A percentile compares a stretch with the other conserved stretches of the same genome.
Evolutionary conservation across 2,113 vertebrate genomes (phyloP).

Genomic region (Capreolus pygargus): DNA sequence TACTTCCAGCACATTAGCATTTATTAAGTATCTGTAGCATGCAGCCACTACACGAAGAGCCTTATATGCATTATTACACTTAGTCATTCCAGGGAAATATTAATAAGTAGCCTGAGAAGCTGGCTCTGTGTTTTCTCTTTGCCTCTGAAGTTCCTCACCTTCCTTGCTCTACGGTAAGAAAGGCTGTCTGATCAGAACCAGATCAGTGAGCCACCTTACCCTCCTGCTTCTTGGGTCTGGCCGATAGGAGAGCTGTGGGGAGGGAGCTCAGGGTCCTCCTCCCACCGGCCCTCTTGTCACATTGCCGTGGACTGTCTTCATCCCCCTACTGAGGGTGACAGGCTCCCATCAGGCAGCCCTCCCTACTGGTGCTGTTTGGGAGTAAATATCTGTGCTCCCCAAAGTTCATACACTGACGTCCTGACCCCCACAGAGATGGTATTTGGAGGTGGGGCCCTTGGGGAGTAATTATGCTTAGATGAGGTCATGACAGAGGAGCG

Average conservation of each 20-base stretch:
- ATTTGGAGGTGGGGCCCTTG: not conserved
- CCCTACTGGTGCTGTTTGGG: not conserved
- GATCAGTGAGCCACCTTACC: not conserved
- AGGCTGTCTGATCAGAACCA: not conserved
- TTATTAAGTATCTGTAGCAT: not conserved
- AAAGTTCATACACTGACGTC: not conserved
- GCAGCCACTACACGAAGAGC: not conserved
- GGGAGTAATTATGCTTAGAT: not conserved
- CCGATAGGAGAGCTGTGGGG: not conserved
- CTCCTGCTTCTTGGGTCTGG: not conserved
- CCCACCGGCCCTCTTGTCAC: not conserved
- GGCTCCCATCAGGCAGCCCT: not conserved
- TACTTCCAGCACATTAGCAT: not conserved
- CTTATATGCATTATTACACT: not conserved
- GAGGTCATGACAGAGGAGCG: not conserved
- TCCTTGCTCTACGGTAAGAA: not conserved
- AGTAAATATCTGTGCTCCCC: not conserved
- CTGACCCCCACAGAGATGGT: not conserved
- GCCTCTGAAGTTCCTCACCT: not conserved
- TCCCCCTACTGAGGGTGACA: not conserved
- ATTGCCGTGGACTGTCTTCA: not conserved
- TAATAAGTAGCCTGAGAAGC: not conserved
- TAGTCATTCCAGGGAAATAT: not conserved
- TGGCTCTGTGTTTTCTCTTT: not conserved
- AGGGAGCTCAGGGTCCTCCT: not conserved